Base-by-base conservation (phyloP, 2,797 vertebrate genomes). In the Chromobotia macracanthus region DNA sequence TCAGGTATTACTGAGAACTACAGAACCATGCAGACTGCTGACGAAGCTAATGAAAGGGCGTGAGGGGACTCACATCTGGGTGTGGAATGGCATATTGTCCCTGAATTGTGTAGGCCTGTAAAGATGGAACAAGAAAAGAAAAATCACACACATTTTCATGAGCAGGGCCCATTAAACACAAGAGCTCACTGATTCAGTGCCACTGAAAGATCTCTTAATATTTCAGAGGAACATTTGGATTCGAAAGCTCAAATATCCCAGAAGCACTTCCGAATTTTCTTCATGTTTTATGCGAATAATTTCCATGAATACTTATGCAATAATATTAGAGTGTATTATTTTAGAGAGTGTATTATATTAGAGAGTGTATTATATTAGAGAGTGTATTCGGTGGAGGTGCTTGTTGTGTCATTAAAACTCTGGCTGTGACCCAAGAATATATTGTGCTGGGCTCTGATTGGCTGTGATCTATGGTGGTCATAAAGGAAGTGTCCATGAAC, bases 71-170 rank as follows among this genome's bases (percentile, higher is more conserved):
- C 95, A 99, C 97, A 95, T 99, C 97, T 88, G 97, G 97, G 90
- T 99, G 97, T 85, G 97, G 97, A 92, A 99, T 98, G 92, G 97
- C 97, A 3, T 98, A 99, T 87, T 99, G 97, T 96, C 97, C 97
- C 96, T 99, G 97, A 95, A 99, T 99, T 85, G 97, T 97, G 91
- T 99, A 99, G 92, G 97, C 97, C 97, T 99, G 91, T 18, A 89
- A 90, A 86, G 72, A 86, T 64, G 41, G 66, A 31, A 21, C 86
- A 19, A 88, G 1, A 86, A 60, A 74, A 23, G 79, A 51, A 2
- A 73, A 55, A 46, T 79, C 11, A 31, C 31, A 82, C 89, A 66
- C 16, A 78, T 58, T n/a, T 73, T n/a, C 41, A 68, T 41, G 35
- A 55, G 51, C 75, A 70, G n/a, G 71, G n/a, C n/a, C 46, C 50